phyloP scores from a whole-genome alignment of 2,113 vertebrate species.

The Bucco capensis region DNA sequence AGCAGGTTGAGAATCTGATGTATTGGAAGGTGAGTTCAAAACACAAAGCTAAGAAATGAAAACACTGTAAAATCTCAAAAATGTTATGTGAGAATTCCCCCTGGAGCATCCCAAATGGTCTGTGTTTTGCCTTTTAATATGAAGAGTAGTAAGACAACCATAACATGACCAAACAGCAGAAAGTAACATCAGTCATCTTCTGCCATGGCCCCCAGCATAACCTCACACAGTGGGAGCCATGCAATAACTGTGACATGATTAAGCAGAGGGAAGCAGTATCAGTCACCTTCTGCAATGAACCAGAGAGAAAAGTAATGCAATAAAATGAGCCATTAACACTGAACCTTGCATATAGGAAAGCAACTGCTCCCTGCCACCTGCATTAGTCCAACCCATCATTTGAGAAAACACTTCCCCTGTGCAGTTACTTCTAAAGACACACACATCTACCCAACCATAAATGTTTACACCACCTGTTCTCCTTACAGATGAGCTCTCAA shows the following conservation, averaged over 20 bases:
- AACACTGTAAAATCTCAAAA: not conserved
- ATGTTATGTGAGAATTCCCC: not conserved
- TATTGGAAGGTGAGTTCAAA: not conserved
- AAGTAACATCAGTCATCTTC: not conserved
- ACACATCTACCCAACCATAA: not conserved
- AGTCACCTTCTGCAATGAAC: constrained; percentile 7
- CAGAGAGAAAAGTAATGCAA: not conserved
- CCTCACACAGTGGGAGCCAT: fast-evolving
- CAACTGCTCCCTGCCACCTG: constrained; percentile 24
- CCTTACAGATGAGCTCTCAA: constrained; percentile 11
- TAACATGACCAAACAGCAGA: not conserved
- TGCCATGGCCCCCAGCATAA: not conserved
- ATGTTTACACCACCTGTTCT: constrained; percentile 53
- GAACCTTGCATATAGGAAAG: constrained; percentile 15
- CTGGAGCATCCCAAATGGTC: not conserved
- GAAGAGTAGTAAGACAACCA: not conserved
- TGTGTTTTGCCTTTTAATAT: not conserved
- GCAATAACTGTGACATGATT: not conserved
- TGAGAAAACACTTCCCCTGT: constrained; percentile 4
- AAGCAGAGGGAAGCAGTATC: not conserved
- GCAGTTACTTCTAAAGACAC: constrained; percentile 7
- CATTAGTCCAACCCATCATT: not conserved
- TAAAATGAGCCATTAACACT: constrained; percentile 22
- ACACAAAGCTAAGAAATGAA: not conserved
- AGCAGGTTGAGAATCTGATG: not conserved